Conservation (phyloP, 2,113 vertebrate genomes). For the Hystrix cristata region DNA sequence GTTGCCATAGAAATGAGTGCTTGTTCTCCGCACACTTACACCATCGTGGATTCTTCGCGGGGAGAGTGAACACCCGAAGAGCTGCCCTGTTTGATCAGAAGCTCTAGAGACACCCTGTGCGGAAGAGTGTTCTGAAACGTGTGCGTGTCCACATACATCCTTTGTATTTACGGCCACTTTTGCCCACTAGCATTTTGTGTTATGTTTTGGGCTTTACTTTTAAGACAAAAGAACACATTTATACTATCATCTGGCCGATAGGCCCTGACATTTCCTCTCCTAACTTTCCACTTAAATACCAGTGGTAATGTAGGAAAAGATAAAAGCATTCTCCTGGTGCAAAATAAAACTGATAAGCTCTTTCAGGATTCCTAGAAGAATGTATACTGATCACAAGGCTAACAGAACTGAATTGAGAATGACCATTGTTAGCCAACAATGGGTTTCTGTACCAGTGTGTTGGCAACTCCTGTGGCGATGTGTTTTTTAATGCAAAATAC, state of each 20-base stretch:
- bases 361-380: background rate
- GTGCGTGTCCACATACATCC: background rate
- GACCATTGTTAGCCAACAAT: background rate
- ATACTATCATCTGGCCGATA: background rate
- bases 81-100: background rate
- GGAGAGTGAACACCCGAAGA: background rate
- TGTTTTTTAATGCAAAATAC: background rate
- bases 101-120: rapidly evolving
- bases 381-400: background rate
- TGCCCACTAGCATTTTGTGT: background rate
- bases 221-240: background rate
- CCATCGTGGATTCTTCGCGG: background rate
- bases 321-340: background rate
- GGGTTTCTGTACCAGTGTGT: background rate
- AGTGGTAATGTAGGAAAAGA: background rate
- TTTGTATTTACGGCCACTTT: background rate
- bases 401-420: background rate
- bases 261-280: background rate
- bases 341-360: background rate
- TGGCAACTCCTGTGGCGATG: background rate
- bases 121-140: background rate
- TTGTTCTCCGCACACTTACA: background rate
- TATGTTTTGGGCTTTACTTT: background rate
- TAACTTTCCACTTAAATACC: background rate
- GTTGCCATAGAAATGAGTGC: background rate